A percentile compares a stretch with the other conserved stretches of the same genome.
phyloP scores from a whole-genome alignment of 2,888 invertebrate genomes.

The Chalcis sispes region DNA sequence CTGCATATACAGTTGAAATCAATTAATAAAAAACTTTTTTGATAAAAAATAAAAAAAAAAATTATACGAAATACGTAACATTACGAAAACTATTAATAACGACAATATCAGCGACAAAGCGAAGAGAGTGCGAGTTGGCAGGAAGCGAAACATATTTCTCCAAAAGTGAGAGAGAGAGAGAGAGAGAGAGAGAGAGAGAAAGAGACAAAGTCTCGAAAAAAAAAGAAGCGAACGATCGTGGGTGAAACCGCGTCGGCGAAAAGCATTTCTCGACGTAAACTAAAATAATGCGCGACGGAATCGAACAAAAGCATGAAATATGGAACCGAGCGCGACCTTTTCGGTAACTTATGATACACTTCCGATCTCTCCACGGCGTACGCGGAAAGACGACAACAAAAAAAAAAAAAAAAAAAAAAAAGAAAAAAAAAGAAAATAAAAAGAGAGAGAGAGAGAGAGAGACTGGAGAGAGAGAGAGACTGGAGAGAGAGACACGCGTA shows the following conservation, averaged over 20 bases:
- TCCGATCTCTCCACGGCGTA: slow-evolving; percentile 65
- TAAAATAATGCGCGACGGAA: slow-evolving; percentile 75
- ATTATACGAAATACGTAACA: too few relatives aligned
- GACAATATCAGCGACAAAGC: neutral
- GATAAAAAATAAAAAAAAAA: too few relatives aligned
- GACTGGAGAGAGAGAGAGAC: too few relatives aligned
- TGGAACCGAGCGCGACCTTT: slow-evolving; percentile 66
- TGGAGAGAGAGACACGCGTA: slow-evolving; percentile 19
- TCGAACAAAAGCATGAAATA: slow-evolving; percentile 76
- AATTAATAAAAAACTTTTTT: too few relatives aligned
- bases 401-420: too few relatives aligned
- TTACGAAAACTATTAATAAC: neutral
- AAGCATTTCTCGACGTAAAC: slow-evolving; percentile 73
- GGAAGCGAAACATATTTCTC: slow-evolving; percentile 73
- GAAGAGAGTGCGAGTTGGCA: slow-evolving; percentile 54
- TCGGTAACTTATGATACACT: slow-evolving; percentile 74
- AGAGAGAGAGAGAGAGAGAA: slow-evolving; percentile 43
- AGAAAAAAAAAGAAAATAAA: too few relatives aligned
- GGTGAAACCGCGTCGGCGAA: slow-evolving; percentile 66
- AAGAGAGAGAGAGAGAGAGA: too few relatives aligned
- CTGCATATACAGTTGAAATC: too few relatives aligned
- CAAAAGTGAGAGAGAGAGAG: slow-evolving; percentile 57
- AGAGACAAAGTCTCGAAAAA: slow-evolving; percentile 8
- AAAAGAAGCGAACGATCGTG: neutral
- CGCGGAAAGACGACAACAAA: slow-evolving; percentile 59